phyloP scores from a whole-genome alignment of 2,797 vertebrate species.

The Vespertilio murinus region DNA sequence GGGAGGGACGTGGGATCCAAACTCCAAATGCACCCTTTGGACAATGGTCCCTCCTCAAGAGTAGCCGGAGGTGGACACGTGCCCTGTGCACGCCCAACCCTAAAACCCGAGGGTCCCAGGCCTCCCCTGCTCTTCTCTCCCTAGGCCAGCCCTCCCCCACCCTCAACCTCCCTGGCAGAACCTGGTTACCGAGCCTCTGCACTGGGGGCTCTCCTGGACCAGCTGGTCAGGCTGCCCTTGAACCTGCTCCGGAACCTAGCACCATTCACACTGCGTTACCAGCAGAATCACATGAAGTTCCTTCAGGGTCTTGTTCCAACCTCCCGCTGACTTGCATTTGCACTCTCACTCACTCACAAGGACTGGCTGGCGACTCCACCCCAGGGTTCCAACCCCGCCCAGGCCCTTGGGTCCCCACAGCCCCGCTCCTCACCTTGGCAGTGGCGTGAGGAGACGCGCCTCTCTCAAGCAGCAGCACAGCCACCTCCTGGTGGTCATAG shows the following conservation, averaged over 20 bases:
- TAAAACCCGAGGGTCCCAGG: not conserved
- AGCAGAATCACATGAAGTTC: too few relatives aligned
- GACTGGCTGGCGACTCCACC: not conserved
- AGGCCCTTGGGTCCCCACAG: not conserved
- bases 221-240: not conserved
- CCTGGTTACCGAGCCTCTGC: not conserved
- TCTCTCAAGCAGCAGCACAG: slow-evolving; percentile 96
- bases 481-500: slow-evolving; percentile 99
- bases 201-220: not conserved
- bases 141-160: not conserved
- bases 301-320: too few relatives aligned
- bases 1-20: not conserved
- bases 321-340: too few relatives aligned
- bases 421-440: slow-evolving; percentile 92
- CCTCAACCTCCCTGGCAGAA: not conserved
- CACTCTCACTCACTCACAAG: not conserved
- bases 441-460: slow-evolving; percentile 93
- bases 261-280: too few relatives aligned
- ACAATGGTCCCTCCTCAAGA: not conserved
- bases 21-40: not conserved
- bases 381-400: not conserved
- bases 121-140: not conserved
- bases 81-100: not conserved
- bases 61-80: not conserved
- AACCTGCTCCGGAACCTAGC: too few relatives aligned